Base-by-base conservation (phyloP, 64 coral and sea anemone species). In the Montipora cactus region DNA sequence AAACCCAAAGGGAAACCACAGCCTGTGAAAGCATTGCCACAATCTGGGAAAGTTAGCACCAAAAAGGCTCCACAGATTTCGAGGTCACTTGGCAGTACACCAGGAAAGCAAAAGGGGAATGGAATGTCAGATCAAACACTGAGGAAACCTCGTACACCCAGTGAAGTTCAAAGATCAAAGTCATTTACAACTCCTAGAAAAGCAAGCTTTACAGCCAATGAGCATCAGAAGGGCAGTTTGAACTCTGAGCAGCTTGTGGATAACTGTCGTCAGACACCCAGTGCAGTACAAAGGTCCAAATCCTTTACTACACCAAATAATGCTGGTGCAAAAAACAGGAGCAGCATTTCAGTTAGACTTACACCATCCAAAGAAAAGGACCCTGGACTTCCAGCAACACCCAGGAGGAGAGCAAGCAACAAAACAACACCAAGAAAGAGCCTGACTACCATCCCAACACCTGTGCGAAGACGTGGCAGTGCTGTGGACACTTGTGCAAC, bases 1-100 rank as follows among this genome's bases (percentile, higher is more conserved):
- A 86, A 71, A 47, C 82, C 82, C 8, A 70, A 86, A 86, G 82
- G 82, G n/a, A 47, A 59, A 72, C 82, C 66, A 1, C 82, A 86
- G 19, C 82, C 82, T 21, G 82, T 86, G 4, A 86, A 86, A n/a
- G 82, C 82, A 71, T 66, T 86, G 46, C 59, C 66, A 5, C 82
- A 49, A 14, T 18, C 82, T 13, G 82, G 62, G 0, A 86, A 71
- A 21, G 68, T 50, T 11, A 45, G 25, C 7, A 72, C 19, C 82
- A 70, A 49, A 50, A 86, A 72, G 47, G 66, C 82, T 11, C 82
- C 82, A 19, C 82, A 18, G 22, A 86, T 59, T 21, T 47, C 82
- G 1, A 71, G 45, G 45, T 67, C 67, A 19, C 45, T 71, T 6
- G 44, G 82, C 8, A 70, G 66, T 16, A 86, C 82, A 19, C 82